Evolutionary conservation across 1,140 invertebrate genomes (phyloP), one percentile per base, ranked within the genome.

Genomic region (Drosophila jambulina): DNA sequence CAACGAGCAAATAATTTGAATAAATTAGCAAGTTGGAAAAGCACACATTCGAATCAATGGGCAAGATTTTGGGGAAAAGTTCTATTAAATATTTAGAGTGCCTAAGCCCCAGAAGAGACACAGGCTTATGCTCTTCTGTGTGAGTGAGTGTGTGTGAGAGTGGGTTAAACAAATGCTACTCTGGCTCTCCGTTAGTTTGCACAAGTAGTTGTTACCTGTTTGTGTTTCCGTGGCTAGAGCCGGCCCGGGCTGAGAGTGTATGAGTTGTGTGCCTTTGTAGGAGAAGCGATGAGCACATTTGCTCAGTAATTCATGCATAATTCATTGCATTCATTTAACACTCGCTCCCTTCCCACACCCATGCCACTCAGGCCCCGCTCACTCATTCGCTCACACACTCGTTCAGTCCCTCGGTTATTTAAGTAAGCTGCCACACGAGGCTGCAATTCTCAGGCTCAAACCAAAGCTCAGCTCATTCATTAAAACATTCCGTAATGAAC

Each of bases 301-400:
- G 43, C 84, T 75, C 62, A 84, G 84, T 85, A 85, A 90, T 88
- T 88, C 85, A 88, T 88, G 80, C 78, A 90, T 90, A 78, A 88
- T 88, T 88, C 84, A 88, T 88, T 81, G 85, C 84, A 84, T 85
- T 88, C 85, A 90, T 90, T 88, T 85, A 88, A 88, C 84, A 84
- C 84, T 68, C 75, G 46, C 75, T 7, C 25, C 48, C 25, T 4
- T 13, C 42, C 63, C 62, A 51, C 59, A 64, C 61, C 70, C 64
- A 49, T 40, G 46, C 40, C 38, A 40, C 51, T 46, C 40, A 51
- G 46, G 13, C 43, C 38, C 64, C 29, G 72, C 69, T 58, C 64
- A 71, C 34, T 40, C 61, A 43, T 49, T 68, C 63, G 54, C 64
- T 46, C 69, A 34, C 57, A 68, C 49, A 23, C 68, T 51, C 19